phyloP scores from a whole-genome alignment of 2,113 vertebrate species.

The Sinocyclocheilus grahami region DNA sequence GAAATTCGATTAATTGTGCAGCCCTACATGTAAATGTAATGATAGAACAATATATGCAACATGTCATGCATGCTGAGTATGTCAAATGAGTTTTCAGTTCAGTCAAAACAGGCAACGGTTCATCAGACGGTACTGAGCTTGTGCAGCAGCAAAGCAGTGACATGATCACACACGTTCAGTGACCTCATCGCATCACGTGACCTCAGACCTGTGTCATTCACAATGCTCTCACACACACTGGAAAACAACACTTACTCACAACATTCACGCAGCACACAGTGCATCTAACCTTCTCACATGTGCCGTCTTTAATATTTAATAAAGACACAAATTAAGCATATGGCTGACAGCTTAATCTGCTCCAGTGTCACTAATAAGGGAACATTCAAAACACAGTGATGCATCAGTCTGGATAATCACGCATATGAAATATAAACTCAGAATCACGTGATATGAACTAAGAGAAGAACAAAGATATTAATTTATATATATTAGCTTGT shows the following conservation, averaged over 20 bases:
- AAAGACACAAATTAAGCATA: background rate
- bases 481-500: too few species aligned
- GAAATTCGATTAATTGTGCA: too few species aligned
- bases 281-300: background rate
- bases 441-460: too few species aligned
- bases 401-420: background rate
- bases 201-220: constrained; percentile 14
- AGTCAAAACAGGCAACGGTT: background rate
- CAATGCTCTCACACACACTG: background rate
- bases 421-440: background rate
- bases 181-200: background rate
- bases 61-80: background rate
- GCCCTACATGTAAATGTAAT: background rate
- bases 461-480: too few species aligned
- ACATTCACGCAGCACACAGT: background rate
- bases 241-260: background rate
- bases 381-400: background rate
- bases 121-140: background rate
- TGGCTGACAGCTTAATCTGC: background rate
- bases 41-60: background rate
- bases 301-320: constrained; percentile 30
- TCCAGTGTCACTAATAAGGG: background rate
- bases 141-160: constrained; percentile 2
- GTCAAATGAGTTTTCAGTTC: constrained; percentile 9
- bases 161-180: background rate